Evolutionary conservation across 1,140 invertebrate species (phyloP).

Genomic region (Lordiphosa mommai): DNA sequence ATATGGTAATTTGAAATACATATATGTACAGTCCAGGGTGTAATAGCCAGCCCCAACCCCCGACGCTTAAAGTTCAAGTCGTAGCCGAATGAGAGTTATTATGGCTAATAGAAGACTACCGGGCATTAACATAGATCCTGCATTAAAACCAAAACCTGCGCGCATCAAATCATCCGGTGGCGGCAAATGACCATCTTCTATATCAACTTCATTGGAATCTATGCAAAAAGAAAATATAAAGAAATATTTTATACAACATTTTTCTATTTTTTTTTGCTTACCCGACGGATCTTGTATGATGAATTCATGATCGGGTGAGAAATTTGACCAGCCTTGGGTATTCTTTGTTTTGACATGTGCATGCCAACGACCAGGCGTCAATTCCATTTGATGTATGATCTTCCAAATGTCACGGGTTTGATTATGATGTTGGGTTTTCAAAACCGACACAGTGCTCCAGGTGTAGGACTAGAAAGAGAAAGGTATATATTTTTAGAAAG

Average conservation of each 20-base stretch:
- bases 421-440: conserved; percentile 66
- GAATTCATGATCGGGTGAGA: conserved; percentile 59
- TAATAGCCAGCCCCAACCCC: too few relatives aligned
- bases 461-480: conserved; percentile 50
- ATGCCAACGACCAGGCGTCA: conserved; percentile 66
- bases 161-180: conserved; percentile 47
- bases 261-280: background rate
- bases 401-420: conserved; percentile 68
- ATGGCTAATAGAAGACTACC: background rate
- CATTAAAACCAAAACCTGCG: conserved; percentile 38
- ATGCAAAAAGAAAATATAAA: background rate
- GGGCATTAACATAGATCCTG: conserved; percentile 3
- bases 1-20: conserved; percentile 30
- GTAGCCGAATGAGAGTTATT: conserved; percentile 27
- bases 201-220: conserved; percentile 20
- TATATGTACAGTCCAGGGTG: conserved; percentile 39
- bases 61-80: conserved; percentile 38
- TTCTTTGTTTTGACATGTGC: conserved; percentile 70
- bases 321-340: conserved; percentile 74
- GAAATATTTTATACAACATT: background rate
- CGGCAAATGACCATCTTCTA: conserved; percentile 37
- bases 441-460: conserved; percentile 68
- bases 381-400: conserved; percentile 72
- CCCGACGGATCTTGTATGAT: conserved; percentile 31
- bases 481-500: too few relatives aligned